Conservation (phyloP, 2,797 vertebrate genomes). For the Chaenodraco wilsoni region DNA sequence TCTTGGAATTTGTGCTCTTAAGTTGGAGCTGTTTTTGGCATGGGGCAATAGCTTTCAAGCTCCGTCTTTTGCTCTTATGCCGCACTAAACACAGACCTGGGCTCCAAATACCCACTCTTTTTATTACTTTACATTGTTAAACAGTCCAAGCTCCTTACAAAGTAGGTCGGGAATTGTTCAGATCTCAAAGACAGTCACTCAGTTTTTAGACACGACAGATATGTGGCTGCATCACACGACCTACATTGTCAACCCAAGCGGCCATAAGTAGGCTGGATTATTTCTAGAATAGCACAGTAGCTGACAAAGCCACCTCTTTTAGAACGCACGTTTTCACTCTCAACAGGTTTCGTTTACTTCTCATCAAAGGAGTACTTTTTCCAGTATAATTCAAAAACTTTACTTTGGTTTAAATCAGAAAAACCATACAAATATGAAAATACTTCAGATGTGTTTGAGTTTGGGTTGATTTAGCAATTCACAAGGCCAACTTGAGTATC, state of each 20-base stretch:
- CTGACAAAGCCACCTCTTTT: conserved; percentile 13
- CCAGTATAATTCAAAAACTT: background rate
- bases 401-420: background rate
- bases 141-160: conserved; percentile 10
- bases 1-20: background rate
- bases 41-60: background rate
- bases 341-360: conserved; percentile 1
- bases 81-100: background rate
- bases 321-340: background rate
- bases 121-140: background rate
- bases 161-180: conserved; percentile 3
- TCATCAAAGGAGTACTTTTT: background rate
- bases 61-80: background rate
- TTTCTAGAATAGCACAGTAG: conserved; percentile 38
- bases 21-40: background rate
- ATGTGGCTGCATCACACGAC: conserved; percentile 32
- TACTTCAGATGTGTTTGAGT: background rate
- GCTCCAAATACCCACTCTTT: background rate
- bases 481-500: too few relatives aligned
- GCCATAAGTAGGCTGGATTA: conserved; percentile 48
- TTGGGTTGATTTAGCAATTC: background rate
- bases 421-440: background rate
- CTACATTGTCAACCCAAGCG: conserved; percentile 50
- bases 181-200: background rate
- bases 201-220: conserved; percentile 8